These are phyloP conservation scores for Drosophila fungiperda DNA, from an alignment of 2,888 invertebrate species.

Conservation along the genomic window DNA sequence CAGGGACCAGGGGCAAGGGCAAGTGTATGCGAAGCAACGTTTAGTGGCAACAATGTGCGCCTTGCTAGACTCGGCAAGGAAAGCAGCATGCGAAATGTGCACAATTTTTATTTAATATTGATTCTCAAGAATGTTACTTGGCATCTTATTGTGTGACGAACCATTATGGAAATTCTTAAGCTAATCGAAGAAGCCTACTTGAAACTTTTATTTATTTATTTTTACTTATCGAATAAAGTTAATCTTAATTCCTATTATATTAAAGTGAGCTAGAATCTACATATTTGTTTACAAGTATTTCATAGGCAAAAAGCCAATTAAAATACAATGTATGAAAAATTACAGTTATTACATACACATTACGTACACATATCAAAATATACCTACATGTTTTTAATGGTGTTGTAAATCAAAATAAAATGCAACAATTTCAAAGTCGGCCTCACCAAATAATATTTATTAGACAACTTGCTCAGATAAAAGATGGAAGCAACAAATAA, in stretches of 20 bases:
- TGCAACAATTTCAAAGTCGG: background rate
- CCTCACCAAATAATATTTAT: background rate
- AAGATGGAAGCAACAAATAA: background rate
- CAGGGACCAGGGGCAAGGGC: background rate
- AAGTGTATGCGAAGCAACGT: constrained; percentile 26
- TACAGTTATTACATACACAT: background rate
- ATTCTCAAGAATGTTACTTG: constrained; percentile 7
- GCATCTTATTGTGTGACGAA: background rate
- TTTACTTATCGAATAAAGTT: background rate
- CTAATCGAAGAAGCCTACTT: background rate
- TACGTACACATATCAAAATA: background rate
- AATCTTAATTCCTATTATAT: background rate
- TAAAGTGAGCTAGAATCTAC: background rate
- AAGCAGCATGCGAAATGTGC: constrained; percentile 27
- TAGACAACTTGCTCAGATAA: background rate
- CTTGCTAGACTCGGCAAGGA: constrained; percentile 12
- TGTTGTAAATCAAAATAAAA: background rate
- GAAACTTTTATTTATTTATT: background rate
- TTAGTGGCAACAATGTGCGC: constrained; percentile 28
- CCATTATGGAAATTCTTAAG: background rate
- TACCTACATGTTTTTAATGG: background rate
- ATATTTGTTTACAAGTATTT: background rate
- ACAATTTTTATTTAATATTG: constrained; percentile 16
- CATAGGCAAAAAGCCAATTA: background rate
- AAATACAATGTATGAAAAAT: background rate